Percentiles rank a stretch among this genome's conserved stretches.
Evolutionary conservation across 2,888 invertebrate species (phyloP).

Genomic region (Amphipoea lucens): DNA sequence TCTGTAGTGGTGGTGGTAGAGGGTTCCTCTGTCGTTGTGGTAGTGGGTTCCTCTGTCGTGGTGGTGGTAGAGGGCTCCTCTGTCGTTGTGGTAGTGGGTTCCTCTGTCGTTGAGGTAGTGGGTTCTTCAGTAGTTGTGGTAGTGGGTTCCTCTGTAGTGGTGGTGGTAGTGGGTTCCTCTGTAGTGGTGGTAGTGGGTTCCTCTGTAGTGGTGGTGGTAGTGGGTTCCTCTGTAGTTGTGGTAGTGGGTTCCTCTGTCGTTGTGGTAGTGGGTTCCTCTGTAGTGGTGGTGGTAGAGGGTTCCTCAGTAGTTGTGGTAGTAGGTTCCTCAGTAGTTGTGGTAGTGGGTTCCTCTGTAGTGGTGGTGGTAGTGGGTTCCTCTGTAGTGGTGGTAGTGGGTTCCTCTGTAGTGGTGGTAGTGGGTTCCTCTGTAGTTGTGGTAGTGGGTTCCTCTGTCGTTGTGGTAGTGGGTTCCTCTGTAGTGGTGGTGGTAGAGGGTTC

Average conservation of each 20-base stretch:
- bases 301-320: slow-evolving; percentile 10
- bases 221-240: neutral
- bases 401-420: slow-evolving; percentile 23
- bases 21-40: neutral
- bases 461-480: neutral
- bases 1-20: neutral
- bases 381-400: neutral
- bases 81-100: neutral
- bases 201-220: neutral
- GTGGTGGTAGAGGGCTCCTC: neutral
- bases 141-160: neutral
- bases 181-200: slow-evolving; percentile 12
- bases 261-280: neutral
- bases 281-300: neutral
- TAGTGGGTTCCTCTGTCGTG: neutral
- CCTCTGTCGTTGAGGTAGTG: slow-evolving; percentile 9
- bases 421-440: slow-evolving; percentile 6
- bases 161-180: slow-evolving; percentile 9
- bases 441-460: neutral
- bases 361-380: neutral
- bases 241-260: neutral
- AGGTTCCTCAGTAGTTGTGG: neutral
- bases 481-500: neutral
- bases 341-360: neutral
- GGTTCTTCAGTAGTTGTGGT: slow-evolving; percentile 1